Conservation (phyloP, 2,888 invertebrate genomes). For the Philonicus albiceps region DNA sequence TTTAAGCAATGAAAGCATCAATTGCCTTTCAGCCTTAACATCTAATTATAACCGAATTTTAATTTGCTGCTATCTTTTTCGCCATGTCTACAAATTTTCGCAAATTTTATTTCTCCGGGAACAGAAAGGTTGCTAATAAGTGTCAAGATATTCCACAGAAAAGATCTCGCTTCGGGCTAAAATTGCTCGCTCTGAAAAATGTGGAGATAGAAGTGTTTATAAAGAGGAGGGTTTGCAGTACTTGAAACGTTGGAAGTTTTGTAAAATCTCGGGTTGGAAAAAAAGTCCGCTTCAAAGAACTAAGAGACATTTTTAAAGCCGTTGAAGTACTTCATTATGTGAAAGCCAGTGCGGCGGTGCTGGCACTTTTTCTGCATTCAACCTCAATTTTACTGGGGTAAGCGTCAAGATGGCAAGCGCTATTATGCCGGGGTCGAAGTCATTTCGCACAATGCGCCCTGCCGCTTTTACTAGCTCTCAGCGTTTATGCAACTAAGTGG, state of each 20-base stretch:
- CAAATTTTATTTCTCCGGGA: not conserved
- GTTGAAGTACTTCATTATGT: conserved; percentile 30
- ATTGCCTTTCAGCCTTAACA: not conserved
- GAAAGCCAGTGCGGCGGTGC: not conserved
- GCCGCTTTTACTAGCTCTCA: conserved; percentile 7
- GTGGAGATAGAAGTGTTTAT: conserved; percentile 23
- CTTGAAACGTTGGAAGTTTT: conserved; percentile 3
- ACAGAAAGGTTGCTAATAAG: conserved; percentile 5
- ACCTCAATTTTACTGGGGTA: conserved; percentile 38
- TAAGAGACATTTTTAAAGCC: conserved; percentile 22
- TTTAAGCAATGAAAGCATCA: not conserved
- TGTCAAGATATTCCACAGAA: not conserved
- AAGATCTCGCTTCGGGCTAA: not conserved
- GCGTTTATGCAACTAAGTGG: conserved; percentile 41
- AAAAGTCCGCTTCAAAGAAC: conserved; percentile 16
- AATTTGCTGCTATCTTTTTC: not conserved
- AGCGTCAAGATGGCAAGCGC: conserved; percentile 34
- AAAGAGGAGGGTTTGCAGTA: not conserved
- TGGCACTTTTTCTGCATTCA: conserved; percentile 14
- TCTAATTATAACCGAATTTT: not conserved
- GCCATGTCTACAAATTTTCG: not conserved
- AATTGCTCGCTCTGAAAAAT: not conserved
- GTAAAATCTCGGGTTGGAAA: not conserved
- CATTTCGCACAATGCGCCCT: conserved; percentile 27
- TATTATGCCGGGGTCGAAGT: conserved; percentile 38